phyloP scores from a whole-genome alignment of 2,113 vertebrate genomes.

The Phaetusa simplex region DNA sequence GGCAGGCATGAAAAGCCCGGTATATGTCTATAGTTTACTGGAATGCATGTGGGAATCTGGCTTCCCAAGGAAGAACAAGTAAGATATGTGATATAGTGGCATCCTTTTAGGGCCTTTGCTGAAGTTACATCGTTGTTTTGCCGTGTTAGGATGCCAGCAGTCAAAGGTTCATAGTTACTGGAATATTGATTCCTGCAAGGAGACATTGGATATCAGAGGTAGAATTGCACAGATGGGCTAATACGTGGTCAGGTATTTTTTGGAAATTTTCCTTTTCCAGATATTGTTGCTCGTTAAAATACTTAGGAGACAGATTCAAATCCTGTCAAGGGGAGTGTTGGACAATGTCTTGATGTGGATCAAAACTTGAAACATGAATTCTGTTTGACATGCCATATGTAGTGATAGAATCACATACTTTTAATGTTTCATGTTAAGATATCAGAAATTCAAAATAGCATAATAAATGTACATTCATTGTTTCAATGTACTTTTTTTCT shows the following conservation, averaged over 20 bases:
- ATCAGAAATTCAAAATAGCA: neutral
- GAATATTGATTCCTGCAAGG: neutral
- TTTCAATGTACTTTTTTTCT: neutral
- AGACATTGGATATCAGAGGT: neutral
- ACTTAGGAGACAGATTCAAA: neutral
- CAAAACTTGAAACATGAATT: neutral
- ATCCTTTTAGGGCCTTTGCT: neutral
- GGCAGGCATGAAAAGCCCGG: neutral
- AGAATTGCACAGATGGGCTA: neutral
- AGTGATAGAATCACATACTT: neutral
- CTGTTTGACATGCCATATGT: neutral
- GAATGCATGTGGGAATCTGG: neutral
- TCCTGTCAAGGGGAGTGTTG: neutral
- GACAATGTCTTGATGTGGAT: neutral
- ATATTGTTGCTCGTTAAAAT: neutral
- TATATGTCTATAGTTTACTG: neutral
- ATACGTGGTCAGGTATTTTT: neutral
- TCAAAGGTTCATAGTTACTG: neutral
- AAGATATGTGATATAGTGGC: neutral
- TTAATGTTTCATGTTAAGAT: neutral
- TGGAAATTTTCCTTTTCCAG: neutral
- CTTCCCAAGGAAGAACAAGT: neutral
- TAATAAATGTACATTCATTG: neutral
- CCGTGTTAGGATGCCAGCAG: neutral
- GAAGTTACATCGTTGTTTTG: neutral